phyloP scores from a whole-genome alignment of 2,113 vertebrate species.

The Cyphomyrus discorhynchus region DNA sequence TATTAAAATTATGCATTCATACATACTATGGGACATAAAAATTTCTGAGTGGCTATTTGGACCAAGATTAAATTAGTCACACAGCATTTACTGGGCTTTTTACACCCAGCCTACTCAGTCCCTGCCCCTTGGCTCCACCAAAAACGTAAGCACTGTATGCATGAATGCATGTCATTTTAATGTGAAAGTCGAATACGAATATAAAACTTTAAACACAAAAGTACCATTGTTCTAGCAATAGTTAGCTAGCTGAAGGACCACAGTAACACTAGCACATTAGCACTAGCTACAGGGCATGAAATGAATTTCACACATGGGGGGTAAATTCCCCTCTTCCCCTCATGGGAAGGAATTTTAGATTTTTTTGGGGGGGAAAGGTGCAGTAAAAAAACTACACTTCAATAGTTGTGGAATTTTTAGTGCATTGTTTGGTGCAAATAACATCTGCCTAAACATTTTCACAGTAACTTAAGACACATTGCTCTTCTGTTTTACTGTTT shows the following conservation, averaged over 20 bases:
- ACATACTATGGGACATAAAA: not conserved
- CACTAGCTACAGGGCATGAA: not conserved
- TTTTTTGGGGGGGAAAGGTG: not conserved
- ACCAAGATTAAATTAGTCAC: not conserved
- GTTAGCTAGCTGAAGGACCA: not conserved
- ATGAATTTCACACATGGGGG: not conserved
- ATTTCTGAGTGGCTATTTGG: not conserved
- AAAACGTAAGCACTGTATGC: not conserved
- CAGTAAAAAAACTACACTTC: not conserved
- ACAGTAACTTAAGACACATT: not conserved
- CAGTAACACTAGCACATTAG: not conserved
- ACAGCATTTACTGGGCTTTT: not conserved
- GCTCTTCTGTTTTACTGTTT: too few relatives aligned
- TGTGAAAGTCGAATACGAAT: not conserved
- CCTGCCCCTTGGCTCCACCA: not conserved
- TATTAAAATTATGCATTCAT: not conserved
- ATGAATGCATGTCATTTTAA: not conserved
- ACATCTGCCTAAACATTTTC: not conserved
- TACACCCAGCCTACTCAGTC: not conserved
- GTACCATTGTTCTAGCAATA: not conserved
- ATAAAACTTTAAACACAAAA: not conserved
- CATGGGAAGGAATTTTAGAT: not conserved
- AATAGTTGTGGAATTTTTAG: not conserved
- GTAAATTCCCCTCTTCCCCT: not conserved
- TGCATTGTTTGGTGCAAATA: not conserved